These are phyloP conservation scores for Umimayanthus kanabou DNA, from an alignment of 92 coral and sea anemone genomes.

Conservation along the genomic window DNA sequence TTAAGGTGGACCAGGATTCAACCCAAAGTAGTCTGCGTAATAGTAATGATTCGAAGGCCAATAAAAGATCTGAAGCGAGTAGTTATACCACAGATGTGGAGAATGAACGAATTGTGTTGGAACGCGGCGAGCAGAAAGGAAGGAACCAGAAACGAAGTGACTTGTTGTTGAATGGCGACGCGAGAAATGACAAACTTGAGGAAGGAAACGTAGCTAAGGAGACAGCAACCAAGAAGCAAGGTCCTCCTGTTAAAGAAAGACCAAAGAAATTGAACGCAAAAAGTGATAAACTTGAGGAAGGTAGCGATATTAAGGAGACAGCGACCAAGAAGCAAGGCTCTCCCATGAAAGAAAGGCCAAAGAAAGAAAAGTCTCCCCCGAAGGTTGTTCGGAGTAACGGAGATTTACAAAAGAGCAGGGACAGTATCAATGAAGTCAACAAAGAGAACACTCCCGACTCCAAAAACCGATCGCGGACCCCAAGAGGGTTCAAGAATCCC, in stretches of 20 bases:
- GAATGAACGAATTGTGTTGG: not conserved
- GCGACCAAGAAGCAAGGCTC: slow-evolving; percentile 33
- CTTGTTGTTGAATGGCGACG: slow-evolving; percentile 45
- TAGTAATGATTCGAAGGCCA: not conserved
- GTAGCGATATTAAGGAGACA: slow-evolving; percentile 8
- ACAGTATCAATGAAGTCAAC: slow-evolving; percentile 34
- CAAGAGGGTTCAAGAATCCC: slow-evolving; percentile 75
- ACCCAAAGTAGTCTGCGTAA: not conserved
- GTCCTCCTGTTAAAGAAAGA: slow-evolving; percentile 32
- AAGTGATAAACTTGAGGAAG: not conserved
- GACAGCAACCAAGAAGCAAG: slow-evolving; percentile 32
- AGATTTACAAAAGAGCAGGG: slow-evolving; percentile 23
- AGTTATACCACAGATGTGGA: not conserved
- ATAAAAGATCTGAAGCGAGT: not conserved
- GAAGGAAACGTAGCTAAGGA: not conserved
- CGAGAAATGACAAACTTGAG: not conserved
- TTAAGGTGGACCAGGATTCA: slow-evolving; percentile 18
- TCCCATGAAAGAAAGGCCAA: slow-evolving; percentile 30
- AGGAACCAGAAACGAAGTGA: not conserved
- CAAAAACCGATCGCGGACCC: slow-evolving; percentile 27
- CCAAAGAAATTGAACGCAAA: slow-evolving; percentile 42
- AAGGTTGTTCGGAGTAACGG: slow-evolving; percentile 34
- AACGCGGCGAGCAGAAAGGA: not conserved
- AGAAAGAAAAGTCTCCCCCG: slow-evolving; percentile 34
- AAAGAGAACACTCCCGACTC: slow-evolving; percentile 25